Conservation (phyloP, 2,888 invertebrate species). For the Phania funesta region DNA sequence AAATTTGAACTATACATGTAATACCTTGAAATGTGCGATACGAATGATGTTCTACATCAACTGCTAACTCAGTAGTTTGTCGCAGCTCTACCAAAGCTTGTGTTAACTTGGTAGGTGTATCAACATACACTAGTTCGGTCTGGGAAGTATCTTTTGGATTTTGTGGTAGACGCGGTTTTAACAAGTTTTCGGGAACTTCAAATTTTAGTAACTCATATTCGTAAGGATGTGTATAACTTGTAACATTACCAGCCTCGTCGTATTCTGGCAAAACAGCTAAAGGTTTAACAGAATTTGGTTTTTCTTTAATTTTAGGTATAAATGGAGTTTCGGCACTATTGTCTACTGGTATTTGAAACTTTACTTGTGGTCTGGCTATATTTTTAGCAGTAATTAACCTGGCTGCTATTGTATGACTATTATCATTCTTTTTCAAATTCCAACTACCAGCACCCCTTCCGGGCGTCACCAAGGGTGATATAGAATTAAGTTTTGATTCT, state of each 20-base stretch:
- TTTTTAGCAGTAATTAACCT: slow-evolving; percentile 86
- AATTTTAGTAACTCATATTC: slow-evolving; percentile 90
- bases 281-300: slow-evolving; percentile 93
- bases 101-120: slow-evolving; percentile 84
- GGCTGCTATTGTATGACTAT: slow-evolving; percentile 69
- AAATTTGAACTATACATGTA: slow-evolving; percentile 97
- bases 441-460: slow-evolving; percentile 82
- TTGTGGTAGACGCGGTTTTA: slow-evolving; percentile 81
- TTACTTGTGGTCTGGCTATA: slow-evolving; percentile 89
- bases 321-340: slow-evolving; percentile 88
- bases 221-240: slow-evolving; percentile 93
- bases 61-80: slow-evolving; percentile 87
- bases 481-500: slow-evolving; percentile 76
- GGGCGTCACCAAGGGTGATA: neutral
- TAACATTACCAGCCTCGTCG: slow-evolving; percentile 83
- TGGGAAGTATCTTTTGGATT: slow-evolving; percentile 82
- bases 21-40: slow-evolving; percentile 96
- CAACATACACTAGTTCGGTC: slow-evolving; percentile 86
- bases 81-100: slow-evolving; percentile 85
- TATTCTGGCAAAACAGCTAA: slow-evolving; percentile 87
- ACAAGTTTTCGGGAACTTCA: slow-evolving; percentile 82
- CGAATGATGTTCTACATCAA: slow-evolving; percentile 96
- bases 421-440: slow-evolving; percentile 80
- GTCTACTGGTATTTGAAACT: slow-evolving; percentile 91
- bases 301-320: slow-evolving; percentile 90